A percentile compares a stretch with the other conserved stretches of the same genome.
Conservation (phyloP, 2,797 vertebrate genomes). For the Anguilla obscura region DNA sequence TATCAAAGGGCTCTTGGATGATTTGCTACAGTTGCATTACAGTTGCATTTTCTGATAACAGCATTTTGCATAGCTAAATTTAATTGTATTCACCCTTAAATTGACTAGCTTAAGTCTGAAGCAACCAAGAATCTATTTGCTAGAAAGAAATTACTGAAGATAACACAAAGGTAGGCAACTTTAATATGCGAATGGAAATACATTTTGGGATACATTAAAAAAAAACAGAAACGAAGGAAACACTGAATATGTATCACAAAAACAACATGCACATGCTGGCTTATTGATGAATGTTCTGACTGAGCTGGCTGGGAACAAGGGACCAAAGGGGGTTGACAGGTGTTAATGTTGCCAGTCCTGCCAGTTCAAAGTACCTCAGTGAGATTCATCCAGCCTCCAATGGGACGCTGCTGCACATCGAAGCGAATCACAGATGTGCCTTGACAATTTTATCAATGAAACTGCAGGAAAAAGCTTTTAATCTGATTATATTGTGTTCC, state of each 20-base stretch:
- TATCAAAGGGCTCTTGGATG: too few relatives aligned
- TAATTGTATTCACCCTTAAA: too few relatives aligned
- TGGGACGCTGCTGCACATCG: conserved; percentile 17
- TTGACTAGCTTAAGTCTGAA: too few relatives aligned
- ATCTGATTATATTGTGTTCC: conserved; percentile 26
- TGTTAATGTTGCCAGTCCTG: conserved; percentile 28
- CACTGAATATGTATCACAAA: neutral
- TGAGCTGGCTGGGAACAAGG: neutral
- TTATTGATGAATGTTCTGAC: neutral
- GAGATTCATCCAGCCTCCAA: neutral
- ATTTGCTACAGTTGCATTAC: too few relatives aligned
- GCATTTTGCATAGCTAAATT: too few relatives aligned
- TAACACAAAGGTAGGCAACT: too few relatives aligned
- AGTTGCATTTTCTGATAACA: too few relatives aligned
- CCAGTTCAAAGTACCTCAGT: conserved; percentile 26
- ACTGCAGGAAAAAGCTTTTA: conserved; percentile 13
- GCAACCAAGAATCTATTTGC: too few relatives aligned
- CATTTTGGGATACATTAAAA: neutral
- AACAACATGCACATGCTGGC: neutral
- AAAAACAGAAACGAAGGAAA: neutral
- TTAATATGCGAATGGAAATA: neutral
- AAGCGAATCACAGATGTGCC: conserved; percentile 30
- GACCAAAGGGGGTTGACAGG: conserved; percentile 15
- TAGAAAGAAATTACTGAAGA: too few relatives aligned
- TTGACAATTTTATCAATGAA: conserved; percentile 32